These are phyloP conservation scores for Champsocephalus esox DNA, from an alignment of 2,797 vertebrate genomes.

Conservation along the genomic window DNA sequence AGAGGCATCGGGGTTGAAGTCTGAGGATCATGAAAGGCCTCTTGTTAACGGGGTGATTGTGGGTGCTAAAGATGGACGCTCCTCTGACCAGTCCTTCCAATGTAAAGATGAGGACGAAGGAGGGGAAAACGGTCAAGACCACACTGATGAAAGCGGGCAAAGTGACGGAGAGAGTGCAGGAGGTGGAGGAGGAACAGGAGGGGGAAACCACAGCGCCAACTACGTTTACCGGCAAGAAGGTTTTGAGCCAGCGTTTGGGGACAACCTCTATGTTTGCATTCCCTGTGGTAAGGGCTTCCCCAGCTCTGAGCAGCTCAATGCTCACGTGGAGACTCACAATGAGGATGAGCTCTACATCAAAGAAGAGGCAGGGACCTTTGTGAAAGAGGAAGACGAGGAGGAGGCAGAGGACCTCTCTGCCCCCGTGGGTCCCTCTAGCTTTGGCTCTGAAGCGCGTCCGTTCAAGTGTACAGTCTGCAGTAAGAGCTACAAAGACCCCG, in stretches of 20 bases:
- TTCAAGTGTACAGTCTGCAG: slow-evolving; percentile 96
- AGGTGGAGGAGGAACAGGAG: slow-evolving; percentile 67
- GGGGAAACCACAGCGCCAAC: slow-evolving; percentile 84
- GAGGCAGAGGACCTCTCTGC: slow-evolving; percentile 92
- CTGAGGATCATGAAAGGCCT: slow-evolving; percentile 83
- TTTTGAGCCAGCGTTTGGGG: slow-evolving; percentile 93
- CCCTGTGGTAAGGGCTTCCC: slow-evolving; percentile 99
- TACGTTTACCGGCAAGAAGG: slow-evolving; percentile 95
- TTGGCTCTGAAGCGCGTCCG: slow-evolving; percentile 88
- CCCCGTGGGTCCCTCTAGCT: slow-evolving; percentile 82
- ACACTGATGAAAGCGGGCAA: slow-evolving; percentile 92
- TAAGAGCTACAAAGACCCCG: slow-evolving; percentile 98
- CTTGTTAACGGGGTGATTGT: slow-evolving; percentile 91
- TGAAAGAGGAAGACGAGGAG: slow-evolving; percentile 89
- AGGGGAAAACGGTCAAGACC: slow-evolving; percentile 92
- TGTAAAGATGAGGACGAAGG: slow-evolving; percentile 90
- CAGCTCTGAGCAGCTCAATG: slow-evolving; percentile 96
- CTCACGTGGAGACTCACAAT: slow-evolving; percentile 95
- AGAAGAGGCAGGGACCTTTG: slow-evolving; percentile 88
- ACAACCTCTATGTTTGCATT: slow-evolving; percentile 99
- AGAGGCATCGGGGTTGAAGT: slow-evolving; percentile 82
- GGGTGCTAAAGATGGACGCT: slow-evolving; percentile 84
- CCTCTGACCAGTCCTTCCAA: slow-evolving; percentile 85
- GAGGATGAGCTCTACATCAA: slow-evolving; percentile 97
- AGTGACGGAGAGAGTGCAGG: slow-evolving; percentile 89